Base-by-base conservation (phyloP, 37 sponge, comb jelly and placozoan species). In the Chondrosia reniformis region DNA sequence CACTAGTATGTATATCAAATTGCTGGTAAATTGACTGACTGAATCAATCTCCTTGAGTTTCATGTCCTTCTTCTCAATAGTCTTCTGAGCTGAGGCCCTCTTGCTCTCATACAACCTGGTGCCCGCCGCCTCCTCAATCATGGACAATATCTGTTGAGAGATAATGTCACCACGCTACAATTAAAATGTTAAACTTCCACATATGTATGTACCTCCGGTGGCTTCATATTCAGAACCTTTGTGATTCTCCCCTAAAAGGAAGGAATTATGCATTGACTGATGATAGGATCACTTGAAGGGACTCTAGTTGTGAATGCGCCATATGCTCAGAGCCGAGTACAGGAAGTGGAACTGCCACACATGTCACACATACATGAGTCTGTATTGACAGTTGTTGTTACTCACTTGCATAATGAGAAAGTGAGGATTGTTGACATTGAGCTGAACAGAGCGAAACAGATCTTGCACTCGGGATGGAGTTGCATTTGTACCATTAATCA, bases 191-290 rank as follows among this genome's bases (percentile, higher is more conserved):
- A 59, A 19, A 19, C 7, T 6, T 19, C 4, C 28, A 59, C 7
- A 13, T 59, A 59, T 13, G 22, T 41, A 59, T 58, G 21, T 74
- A 93, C 94, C 88, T 98, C 99, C 30, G 84, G 86, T 27, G 99
- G 99, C 76, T 98, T 98, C 99, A 98, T 98, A 83, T 98, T 98
- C 65, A 98, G 75, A 24, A 98, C 99, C 78, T 97, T 91, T 2
- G 93, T 90, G 49, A 90, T 85, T 19, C 93, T 46, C 37, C 93
- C 93, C 92, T 88, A 59, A 62, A 31, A 63, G n/a, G n/a, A 59
- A 77, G 30, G 30, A 58, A 41, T 12, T 27, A 13, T 49, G 59
- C 21, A 77, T 19, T n/a, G 6, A 15, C 9, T 59, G 30, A 77
- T 3, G 32, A n/a, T 31, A 30, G 32, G 43, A 59, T 33, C 9